A percentile compares a stretch with the other conserved stretches of the same genome.
phyloP scores from a whole-genome alignment of 2,113 vertebrate species.

The Rafetus swinhoei region DNA sequence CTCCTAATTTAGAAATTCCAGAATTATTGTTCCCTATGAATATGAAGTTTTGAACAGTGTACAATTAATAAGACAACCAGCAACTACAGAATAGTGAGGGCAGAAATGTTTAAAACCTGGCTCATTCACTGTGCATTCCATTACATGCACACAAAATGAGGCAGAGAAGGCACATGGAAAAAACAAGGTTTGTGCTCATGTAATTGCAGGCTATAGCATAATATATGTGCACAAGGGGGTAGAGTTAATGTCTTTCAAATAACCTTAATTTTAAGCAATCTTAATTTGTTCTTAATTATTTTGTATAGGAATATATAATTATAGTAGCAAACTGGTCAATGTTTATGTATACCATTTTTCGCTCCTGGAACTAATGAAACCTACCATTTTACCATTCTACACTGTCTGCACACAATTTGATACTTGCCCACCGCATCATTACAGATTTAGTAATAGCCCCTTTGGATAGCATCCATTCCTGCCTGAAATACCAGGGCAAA shows the following conservation, averaged over 20 bases:
- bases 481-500: background rate
- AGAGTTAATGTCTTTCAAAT: accelerated
- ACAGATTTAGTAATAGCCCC: background rate
- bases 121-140: background rate
- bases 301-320: background rate
- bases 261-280: background rate
- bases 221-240: background rate
- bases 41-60: background rate
- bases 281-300: background rate
- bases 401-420: background rate
- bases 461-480: background rate
- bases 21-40: background rate
- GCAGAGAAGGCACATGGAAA: background rate
- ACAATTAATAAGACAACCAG: accelerated
- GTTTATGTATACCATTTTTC: background rate
- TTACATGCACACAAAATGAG: background rate
- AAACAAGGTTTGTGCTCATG: background rate
- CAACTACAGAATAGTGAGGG: background rate
- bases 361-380: background rate
- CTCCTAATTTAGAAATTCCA: background rate
- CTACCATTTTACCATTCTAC: background rate
- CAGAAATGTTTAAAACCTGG: background rate
- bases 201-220: background rate
- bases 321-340: background rate
- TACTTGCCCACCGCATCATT: background rate